Base-by-base conservation (phyloP, 2,888 invertebrate species). In the Gari tellinella region DNA sequence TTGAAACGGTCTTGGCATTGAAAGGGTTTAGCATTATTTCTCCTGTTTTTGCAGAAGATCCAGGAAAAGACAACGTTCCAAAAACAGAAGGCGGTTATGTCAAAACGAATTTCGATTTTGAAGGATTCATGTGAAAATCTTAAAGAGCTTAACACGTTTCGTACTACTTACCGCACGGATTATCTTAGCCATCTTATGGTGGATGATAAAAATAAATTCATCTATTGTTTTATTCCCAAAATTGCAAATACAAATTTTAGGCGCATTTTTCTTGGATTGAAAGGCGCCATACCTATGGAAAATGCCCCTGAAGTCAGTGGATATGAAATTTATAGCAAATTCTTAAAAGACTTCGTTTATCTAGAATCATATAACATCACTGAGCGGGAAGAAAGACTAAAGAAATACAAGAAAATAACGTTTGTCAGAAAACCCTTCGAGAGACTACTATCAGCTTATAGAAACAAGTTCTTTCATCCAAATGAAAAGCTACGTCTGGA, bases 221-320 rank as follows among this genome's bases (percentile, higher is more conserved):
- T 98, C 15, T 98, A 97, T 89, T 98, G 97, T 90, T 97, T 97
- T 92, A 96, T 98, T 76, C 97, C 98, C 65, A 98, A 98, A 95
- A 90, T 91, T 57, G 98, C 98, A 60, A 97, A 97, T 90, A 98
- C 98, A 10, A 98, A 98, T 92, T 98, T 97, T 97, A 97, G 97
- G 90, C 94, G 97, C 49, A 94, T 97, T 25, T 93, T 98, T 62
- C 95, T 97, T 95, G 94, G 96, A 82, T 93, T 97, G 66, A 94
- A 95, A 10, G 95, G 95, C 12, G 72, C 79, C 46, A 78, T 85
- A 19, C 70, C 82, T 17, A 78, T 73, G 12, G 74, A 72, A 0
- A 66, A 86, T 55, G 80, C 80, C 0, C 49, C 79, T 31, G 74
- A 73, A 10, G 46, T 88, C 14, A 66, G 69, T 12, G 82, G 83